Base-by-base conservation (phyloP, 2,888 invertebrate species). In the Notocelia uddmanniana region DNA sequence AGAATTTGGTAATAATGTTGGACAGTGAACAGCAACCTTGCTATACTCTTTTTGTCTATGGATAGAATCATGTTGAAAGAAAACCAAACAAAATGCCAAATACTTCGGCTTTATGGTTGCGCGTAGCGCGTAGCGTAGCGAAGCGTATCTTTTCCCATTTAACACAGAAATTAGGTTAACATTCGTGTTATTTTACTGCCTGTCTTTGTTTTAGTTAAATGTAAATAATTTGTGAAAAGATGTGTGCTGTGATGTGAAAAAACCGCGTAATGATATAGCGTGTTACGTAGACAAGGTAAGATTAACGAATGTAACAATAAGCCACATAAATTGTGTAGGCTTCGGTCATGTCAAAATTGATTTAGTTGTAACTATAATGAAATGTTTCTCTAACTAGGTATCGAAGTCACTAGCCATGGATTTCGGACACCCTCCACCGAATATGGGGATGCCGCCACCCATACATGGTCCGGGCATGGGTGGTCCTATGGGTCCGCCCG, bases 341-440 rank as follows among this genome's bases (percentile, higher is more conserved):
- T 57, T 63, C 55, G 18, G 31, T 60, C 5, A 52, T 50, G 18
- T 60, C 41, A 5, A 59, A 13, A 69, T 52, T 63, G 37, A 34
- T 69, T 26, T 37, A 50, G 55, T 31, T 31, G 69, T 73, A 77
- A 78, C 81, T 86, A 79, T 89, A 91, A 89, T 83, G 66, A 78
- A 81, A 80, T 83, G 80, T 92, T 92, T 93, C 81, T 90, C 81
- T 86, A 86, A 90, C 78, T 93, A 93, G 93, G 93, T 93, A 86
- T 88, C 82, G 85, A 92, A 91, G 89, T 89, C 80, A 78, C 79
- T 85, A 86, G 83, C 83, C 78, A 93, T 93, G 93, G 93, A 93
- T 84, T 93, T 92, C 84, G 91, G 90, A 83, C 90, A 91, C 80
- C 92, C 92, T 80, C 92, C 90, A 75, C 93, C 92, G 81, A 89